Percentiles rank a stretch among this genome's conserved stretches.
These are phyloP conservation scores for Myripristis jacobus DNA, from an alignment of 2,797 vertebrate genomes.

Conservation along the genomic window DNA sequence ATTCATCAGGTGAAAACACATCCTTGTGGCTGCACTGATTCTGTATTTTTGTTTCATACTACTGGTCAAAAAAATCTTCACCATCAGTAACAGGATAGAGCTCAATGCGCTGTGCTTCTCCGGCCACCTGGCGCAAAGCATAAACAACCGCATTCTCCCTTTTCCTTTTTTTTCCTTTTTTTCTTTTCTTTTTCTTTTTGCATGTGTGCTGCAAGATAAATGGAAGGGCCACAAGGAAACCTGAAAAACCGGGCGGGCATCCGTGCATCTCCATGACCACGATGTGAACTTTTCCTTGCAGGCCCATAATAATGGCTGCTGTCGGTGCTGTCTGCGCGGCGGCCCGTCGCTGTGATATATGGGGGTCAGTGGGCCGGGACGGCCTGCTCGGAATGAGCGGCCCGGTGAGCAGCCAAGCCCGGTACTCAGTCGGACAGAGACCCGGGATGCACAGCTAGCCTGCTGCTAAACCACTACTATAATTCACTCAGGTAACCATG, in stretches of 20 bases:
- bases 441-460: constrained; percentile 40
- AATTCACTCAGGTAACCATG: constrained; percentile 72
- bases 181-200: constrained; percentile 21
- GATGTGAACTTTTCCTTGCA: constrained; percentile 91
- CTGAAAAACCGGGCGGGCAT: constrained; percentile 91
- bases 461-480: constrained; percentile 46
- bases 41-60: constrained; percentile 19
- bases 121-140: constrained; percentile 45
- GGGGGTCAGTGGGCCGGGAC: constrained; percentile 89
- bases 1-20: constrained; percentile 47
- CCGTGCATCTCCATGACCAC: constrained; percentile 91
- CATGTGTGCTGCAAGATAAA: constrained; percentile 84
- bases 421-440: constrained; percentile 72
- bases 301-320: constrained; percentile 94
- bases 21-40: background rate
- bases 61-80: constrained; percentile 6
- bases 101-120: constrained; percentile 3
- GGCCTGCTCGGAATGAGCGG: constrained; percentile 84
- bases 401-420: constrained; percentile 79
- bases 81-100: constrained; percentile 30
- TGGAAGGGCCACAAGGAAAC: constrained; percentile 87
- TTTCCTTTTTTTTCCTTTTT: too few relatives aligned
- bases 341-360: constrained; percentile 93
- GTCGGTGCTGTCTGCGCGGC: constrained; percentile 90
- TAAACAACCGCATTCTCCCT: constrained; percentile 65